phyloP scores from a whole-genome alignment of 1,140 invertebrate genomes.

The Diachasmimorpha longicaudata region DNA sequence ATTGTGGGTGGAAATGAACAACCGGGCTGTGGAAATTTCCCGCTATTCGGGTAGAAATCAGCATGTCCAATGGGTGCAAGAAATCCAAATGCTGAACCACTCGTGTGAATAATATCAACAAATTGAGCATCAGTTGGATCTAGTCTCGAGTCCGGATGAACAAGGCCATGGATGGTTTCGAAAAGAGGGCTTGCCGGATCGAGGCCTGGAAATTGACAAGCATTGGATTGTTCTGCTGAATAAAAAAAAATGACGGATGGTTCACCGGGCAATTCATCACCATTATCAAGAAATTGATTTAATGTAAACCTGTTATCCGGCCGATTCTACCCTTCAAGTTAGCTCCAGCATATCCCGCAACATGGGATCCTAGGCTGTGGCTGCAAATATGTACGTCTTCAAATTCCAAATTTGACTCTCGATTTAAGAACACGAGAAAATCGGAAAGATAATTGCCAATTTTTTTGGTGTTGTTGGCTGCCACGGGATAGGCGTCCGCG shows the following conservation, averaged over 20 bases:
- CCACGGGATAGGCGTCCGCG: slow-evolving; percentile 50
- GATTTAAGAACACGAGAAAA: slow-evolving; percentile 50
- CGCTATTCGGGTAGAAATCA: slow-evolving; percentile 64
- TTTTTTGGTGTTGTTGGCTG: slow-evolving; percentile 50
- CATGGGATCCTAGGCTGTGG: slow-evolving; percentile 83
- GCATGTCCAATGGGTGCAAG: slow-evolving; percentile 55
- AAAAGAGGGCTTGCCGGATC: slow-evolving; percentile 67
- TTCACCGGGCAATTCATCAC: no score
- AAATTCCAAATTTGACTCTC: slow-evolving; percentile 52
- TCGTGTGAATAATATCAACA: slow-evolving; percentile 67
- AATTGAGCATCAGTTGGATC: slow-evolving; percentile 62
- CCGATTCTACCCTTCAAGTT: slow-evolving; percentile 56
- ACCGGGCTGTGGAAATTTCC: slow-evolving; percentile 56
- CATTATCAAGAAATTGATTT: no score
- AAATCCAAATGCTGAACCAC: slow-evolving; percentile 57
- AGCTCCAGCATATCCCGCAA: slow-evolving; percentile 75
- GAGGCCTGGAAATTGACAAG: slow-evolving; percentile 48
- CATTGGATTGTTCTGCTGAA: no score
- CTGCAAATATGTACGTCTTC: slow-evolving; percentile 77
- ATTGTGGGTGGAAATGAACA: slow-evolving; percentile 44
- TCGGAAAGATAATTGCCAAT: slow-evolving; percentile 52
- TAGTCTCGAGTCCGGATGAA: slow-evolving; percentile 53
- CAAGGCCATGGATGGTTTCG: slow-evolving; percentile 41
- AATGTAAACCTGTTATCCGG: slow-evolving; percentile 66
- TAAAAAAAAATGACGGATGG: no score